Conservation (phyloP, 2,113 vertebrate genomes). For the Phyllopteryx taeniolatus region DNA sequence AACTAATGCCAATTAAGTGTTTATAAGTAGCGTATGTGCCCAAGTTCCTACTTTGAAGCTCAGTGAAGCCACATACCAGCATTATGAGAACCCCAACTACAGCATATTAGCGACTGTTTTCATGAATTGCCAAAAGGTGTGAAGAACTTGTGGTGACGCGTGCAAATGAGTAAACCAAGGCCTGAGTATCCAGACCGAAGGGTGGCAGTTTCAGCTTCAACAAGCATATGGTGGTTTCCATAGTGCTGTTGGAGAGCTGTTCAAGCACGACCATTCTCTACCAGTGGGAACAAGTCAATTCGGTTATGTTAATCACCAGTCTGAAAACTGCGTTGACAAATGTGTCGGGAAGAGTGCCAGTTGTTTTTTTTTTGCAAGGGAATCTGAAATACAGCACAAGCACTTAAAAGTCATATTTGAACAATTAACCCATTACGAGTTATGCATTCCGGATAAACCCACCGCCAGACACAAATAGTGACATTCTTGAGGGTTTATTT, state of each 20-base stretch:
- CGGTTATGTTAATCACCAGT: constrained; percentile 30
- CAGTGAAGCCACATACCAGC: too few species aligned
- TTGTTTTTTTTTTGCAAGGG: constrained; percentile 11
- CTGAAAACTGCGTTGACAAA: constrained; percentile 17
- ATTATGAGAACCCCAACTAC: too few species aligned
- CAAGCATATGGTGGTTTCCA: constrained; percentile 27
- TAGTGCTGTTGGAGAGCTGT: constrained; percentile 39
- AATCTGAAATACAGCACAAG: neutral
- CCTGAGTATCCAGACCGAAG: neutral
- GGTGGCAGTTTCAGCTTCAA: constrained; percentile 4
- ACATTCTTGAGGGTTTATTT: constrained; percentile 61
- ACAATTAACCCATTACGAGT: too few species aligned
- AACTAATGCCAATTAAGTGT: neutral
- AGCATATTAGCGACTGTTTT: too few species aligned
- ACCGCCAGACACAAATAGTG: neutral
- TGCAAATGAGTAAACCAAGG: neutral
- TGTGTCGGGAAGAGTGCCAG: neutral
- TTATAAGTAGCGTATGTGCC: neutral
- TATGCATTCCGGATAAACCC: neutral
- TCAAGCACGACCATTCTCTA: constrained; percentile 45
- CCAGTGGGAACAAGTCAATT: constrained; percentile 34
- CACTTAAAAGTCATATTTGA: neutral
- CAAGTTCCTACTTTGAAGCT: neutral
- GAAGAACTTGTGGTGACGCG: neutral
- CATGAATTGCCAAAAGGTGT: neutral